phyloP scores from a whole-genome alignment of 2,113 vertebrate genomes.

The Carassius carassius region DNA sequence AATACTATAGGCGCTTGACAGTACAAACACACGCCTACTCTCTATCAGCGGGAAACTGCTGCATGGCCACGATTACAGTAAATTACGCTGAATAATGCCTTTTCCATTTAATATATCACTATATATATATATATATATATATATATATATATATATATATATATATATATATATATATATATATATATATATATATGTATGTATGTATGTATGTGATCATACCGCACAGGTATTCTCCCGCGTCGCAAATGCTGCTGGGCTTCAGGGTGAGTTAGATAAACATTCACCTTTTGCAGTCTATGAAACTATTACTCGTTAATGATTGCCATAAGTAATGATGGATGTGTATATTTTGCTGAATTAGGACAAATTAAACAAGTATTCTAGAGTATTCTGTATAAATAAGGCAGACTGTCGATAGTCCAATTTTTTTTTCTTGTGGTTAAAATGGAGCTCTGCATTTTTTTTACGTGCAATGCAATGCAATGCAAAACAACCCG shows the following conservation, averaged over 20 bases:
- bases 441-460: constrained; percentile 24
- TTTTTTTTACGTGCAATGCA: background rate
- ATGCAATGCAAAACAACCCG: background rate
- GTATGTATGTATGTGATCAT: too few relatives aligned
- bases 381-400: background rate
- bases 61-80: constrained; percentile 32
- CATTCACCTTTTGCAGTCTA: background rate
- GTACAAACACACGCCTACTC: constrained; percentile 39
- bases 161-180: background rate
- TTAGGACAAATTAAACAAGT: background rate
- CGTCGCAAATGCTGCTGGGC: background rate
- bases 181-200: too few relatives aligned
- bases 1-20: constrained; percentile 39
- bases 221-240: background rate
- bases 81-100: constrained; percentile 1
- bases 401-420: background rate
- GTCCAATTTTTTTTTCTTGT: background rate
- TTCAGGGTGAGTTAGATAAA: background rate
- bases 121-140: too few relatives aligned
- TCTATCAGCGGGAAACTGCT: constrained; percentile 30
- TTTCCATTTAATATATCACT: background rate
- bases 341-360: too few relatives aligned
- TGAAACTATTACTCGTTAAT: background rate
- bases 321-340: background rate
- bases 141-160: too few relatives aligned